Evolutionary conservation across 2,113 vertebrate species (phyloP), one percentile per base, ranked within the genome.

Genomic region (Pollimyrus isidori): DNA sequence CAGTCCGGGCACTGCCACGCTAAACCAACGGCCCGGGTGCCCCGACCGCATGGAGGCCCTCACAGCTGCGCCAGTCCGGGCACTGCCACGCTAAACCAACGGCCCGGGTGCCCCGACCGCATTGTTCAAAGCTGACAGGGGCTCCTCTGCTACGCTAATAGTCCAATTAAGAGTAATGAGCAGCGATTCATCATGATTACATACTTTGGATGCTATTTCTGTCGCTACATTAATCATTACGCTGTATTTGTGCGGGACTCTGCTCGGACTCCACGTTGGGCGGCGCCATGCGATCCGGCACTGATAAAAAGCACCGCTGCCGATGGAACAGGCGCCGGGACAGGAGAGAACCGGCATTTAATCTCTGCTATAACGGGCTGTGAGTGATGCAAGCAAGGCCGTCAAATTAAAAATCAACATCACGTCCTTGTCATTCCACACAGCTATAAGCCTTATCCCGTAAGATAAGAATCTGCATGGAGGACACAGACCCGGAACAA

Each of bases 151-250:
- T 84, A 88, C 85, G 88, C 89, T 90, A 91, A 91, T 91, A 89
- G 86, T 46, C 88, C 88, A 89, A 91, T 89, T 80, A 90, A 89
- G 91, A 91, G 56, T 88, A 91, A 90, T 90, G 88, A 89, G 88
- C 80, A 50, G 69, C 26, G 49, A 87, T 90, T 87, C 83, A 91
- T 83, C 91, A 89, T 58, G 9, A 35, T n/a, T 82, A 46, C 87
- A 62, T 82, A 73, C 46, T 62, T 88, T 65, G 58, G 23, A 48
- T 50, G 46, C 46, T 80, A 19, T 69, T 65, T 52, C 45, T 52
- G 62, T 88, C 15, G 1, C 35, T 80, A 80, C 73, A 80, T 80
- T 80, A 80, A 80, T 80, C 73, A 80, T 80, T 42, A 42, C 6
- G 73, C 30, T 80, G 30, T 80, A 80, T 80, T 80, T 80, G 73